Conservation (phyloP, 2,797 vertebrate species). For the Anisognathus igniventris region DNA sequence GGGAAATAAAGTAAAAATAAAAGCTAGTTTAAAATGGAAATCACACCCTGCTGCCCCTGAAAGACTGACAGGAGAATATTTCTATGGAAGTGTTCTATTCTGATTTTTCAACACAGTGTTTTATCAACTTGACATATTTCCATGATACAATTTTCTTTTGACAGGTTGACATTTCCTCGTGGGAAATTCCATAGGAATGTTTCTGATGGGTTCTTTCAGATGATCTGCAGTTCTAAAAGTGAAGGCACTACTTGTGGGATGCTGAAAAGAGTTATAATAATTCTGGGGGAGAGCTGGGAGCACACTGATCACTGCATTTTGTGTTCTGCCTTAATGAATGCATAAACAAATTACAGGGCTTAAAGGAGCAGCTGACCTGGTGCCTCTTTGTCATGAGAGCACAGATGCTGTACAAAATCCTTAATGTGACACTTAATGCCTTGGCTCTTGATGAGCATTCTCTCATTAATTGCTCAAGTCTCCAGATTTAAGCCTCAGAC, state of each 20-base stretch:
- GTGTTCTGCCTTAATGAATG: neutral
- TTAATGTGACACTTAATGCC: neutral
- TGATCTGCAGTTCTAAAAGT: neutral
- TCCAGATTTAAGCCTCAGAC: neutral
- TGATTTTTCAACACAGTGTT: neutral
- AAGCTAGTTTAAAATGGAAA: neutral
- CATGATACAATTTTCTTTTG: constrained; percentile 27
- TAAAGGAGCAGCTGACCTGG: neutral
- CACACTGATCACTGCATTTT: neutral
- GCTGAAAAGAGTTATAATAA: neutral
- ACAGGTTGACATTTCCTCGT: constrained; percentile 8
- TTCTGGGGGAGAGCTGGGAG: neutral
- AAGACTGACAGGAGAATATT: neutral
- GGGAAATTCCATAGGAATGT: constrained; percentile 12
- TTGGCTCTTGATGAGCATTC: neutral
- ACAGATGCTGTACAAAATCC: neutral
- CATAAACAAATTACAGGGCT: neutral
- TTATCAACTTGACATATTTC: constrained; percentile 34
- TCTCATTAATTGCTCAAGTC: neutral
- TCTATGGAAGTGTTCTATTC: neutral
- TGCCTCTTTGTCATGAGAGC: neutral
- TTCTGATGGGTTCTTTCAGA: neutral
- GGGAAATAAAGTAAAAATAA: neutral
- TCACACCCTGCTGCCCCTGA: neutral
- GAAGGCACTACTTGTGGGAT: neutral